phyloP scores from a whole-genome alignment of 53 echinoderm and acorn worm species.

The Paelopatides confundens region DNA sequence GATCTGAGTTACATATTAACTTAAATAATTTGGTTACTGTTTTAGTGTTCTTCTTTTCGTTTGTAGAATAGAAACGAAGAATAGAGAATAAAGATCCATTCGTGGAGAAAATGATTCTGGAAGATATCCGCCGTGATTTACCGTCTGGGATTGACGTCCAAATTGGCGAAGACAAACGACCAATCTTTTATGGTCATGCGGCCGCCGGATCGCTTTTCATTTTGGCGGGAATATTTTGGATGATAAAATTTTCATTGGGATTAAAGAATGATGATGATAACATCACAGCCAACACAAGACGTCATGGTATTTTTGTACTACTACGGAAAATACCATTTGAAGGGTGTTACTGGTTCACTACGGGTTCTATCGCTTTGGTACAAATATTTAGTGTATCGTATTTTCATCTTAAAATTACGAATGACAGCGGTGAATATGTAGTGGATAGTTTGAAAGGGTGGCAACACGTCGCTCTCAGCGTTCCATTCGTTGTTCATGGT shows the following conservation, averaged over 20 bases:
- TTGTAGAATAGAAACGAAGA: too few species aligned
- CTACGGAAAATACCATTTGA: neutral
- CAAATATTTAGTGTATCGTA: neutral
- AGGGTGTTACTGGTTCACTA: neutral
- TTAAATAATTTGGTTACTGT: too few species aligned
- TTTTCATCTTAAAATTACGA: neutral
- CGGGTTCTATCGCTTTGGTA: neutral
- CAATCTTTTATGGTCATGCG: conserved; percentile 27
- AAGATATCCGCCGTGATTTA: neutral
- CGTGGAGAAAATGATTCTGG: neutral
- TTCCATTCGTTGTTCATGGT: neutral
- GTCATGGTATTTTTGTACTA: neutral
- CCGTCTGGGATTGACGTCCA: neutral
- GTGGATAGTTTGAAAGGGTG: neutral
- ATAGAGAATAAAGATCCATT: too few species aligned
- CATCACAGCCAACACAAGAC: neutral
- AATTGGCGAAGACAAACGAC: neutral
- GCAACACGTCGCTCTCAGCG: neutral
- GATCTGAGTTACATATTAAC: too few species aligned
- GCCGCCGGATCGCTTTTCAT: neutral
- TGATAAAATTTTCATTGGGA: neutral
- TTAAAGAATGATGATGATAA: too few species aligned
- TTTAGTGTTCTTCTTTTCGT: too few species aligned
- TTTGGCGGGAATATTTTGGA: neutral
- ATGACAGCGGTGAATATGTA: neutral